Percentiles rank a stretch among this genome's conserved stretches.
phyloP scores from a whole-genome alignment of 2,797 vertebrate genomes.

The Sandelia bainsii region DNA sequence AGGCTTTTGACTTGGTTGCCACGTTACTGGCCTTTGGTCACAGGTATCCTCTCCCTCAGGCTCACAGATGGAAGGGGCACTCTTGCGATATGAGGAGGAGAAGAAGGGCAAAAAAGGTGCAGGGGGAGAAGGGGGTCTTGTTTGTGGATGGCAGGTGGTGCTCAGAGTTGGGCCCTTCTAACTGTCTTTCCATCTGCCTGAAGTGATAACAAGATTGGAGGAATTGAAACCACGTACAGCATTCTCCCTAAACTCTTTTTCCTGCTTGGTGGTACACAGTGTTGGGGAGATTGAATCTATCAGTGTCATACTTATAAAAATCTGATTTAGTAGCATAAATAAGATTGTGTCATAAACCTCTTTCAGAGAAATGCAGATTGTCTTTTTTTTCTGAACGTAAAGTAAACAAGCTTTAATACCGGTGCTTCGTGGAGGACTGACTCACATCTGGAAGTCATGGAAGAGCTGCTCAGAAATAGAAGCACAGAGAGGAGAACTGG shows the following conservation, averaged over 20 bases:
- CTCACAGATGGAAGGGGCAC: conserved; percentile 59
- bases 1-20: conserved; percentile 81
- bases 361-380: conserved; percentile 3
- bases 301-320: conserved; percentile 46
- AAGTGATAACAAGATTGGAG: conserved; percentile 73
- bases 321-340: conserved; percentile 39
- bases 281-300: conserved; percentile 25
- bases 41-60: conserved; percentile 75
- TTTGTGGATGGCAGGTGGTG: conserved; percentile 58
- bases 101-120: conserved; percentile 41
- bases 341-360: conserved; percentile 12
- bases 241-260: conserved; percentile 38
- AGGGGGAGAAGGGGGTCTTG: conserved; percentile 15
- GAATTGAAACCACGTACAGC: conserved; percentile 52
- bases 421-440: conserved; percentile 24
- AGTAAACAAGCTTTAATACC: conserved; percentile 44
- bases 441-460: conserved; percentile 60
- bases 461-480: conserved; percentile 19
- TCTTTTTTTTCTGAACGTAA: conserved; percentile 25
- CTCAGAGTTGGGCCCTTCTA: conserved; percentile 47
- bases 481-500: conserved; percentile 19
- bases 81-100: conserved; percentile 53
- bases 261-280: conserved; percentile 40
- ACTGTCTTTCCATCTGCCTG: conserved; percentile 67
- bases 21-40: conserved; percentile 77